Evolutionary conservation across 2,888 invertebrate species (phyloP), one percentile per base, ranked within the genome.

Genomic region (Notodromas monacha): DNA sequence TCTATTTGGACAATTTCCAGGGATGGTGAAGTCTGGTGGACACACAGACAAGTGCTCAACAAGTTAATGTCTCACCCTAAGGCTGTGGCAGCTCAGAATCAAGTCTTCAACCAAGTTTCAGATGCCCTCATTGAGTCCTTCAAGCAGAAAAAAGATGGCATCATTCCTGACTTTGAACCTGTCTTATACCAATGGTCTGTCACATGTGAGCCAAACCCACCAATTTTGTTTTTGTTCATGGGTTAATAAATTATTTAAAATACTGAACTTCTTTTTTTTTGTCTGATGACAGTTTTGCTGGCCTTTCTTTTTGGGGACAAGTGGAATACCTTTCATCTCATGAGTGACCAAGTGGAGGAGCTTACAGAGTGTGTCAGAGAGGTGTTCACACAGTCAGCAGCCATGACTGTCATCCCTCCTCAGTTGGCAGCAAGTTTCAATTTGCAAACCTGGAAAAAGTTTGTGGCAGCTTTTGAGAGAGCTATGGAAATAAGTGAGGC

Each of bases 21-120:
- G 60, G 56, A 76, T 40, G 76, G 69, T 1, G 60, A 63, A 33
- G 70, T 76, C 45, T 79, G 79, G 79, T 48, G 63, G 34, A 48
- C 56, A 29, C 62, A 63, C 42, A 56, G 79, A 26, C 58, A 62
- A 40, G 56, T 65, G 36, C 55, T 76, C 51, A 77, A 74, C 48
- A 63, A 60, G 42, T 49, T 65, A 37, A 49, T 79, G 39, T 51
- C 77, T 8, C 58, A 58, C 44, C 61, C 65, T 8, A 56, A 61
- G 40, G 47, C 57, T 30, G 51, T 57, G 31, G 43, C 44, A 11
- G 60, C 61, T 54, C 54, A 70, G 42, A 50, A 56, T 34, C 45
- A 43, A 3, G 57, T 65, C 13, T 56, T 58, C 36, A 50, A 54
- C 36, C 46, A 45, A 10, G 60, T 61, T 14, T 58, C 65, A 2